phyloP scores from a whole-genome alignment of 2,113 vertebrate genomes.

The Suncus etruscus region DNA sequence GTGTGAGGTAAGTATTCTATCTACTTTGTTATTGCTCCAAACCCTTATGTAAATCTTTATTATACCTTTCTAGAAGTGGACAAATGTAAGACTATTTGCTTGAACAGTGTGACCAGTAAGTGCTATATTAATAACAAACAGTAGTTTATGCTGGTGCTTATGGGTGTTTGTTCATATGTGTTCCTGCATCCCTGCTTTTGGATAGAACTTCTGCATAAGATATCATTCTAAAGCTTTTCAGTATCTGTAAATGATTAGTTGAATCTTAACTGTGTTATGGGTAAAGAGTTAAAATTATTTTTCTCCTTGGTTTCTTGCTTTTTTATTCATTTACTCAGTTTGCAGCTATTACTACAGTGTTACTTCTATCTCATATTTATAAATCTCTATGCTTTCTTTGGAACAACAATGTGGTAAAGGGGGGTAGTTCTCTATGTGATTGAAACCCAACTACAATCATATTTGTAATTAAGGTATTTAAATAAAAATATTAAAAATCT shows the following conservation, averaged over 20 bases:
- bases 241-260: neutral
- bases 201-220: neutral
- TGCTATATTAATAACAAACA: neutral
- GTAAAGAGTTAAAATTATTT: neutral
- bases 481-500: too few species aligned
- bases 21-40: too few species aligned
- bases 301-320: neutral
- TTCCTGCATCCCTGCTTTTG: neutral
- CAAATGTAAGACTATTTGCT: neutral
- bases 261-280: neutral
- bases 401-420: too few species aligned
- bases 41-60: too few species aligned
- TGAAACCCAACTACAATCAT: too few species aligned
- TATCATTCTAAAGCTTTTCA: neutral
- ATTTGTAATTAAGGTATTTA: too few species aligned
- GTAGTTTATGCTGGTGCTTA: neutral
- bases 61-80: neutral
- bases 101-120: neutral
- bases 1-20: too few species aligned
- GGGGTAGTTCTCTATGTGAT: too few species aligned
- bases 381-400: neutral
- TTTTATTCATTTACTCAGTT: slow-evolving; percentile 1
- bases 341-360: neutral
- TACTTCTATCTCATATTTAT: neutral
- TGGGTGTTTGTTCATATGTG: neutral